These are phyloP conservation scores for Apteryx mantelli DNA, from an alignment of 2,113 vertebrate species.

Conservation along the genomic window DNA sequence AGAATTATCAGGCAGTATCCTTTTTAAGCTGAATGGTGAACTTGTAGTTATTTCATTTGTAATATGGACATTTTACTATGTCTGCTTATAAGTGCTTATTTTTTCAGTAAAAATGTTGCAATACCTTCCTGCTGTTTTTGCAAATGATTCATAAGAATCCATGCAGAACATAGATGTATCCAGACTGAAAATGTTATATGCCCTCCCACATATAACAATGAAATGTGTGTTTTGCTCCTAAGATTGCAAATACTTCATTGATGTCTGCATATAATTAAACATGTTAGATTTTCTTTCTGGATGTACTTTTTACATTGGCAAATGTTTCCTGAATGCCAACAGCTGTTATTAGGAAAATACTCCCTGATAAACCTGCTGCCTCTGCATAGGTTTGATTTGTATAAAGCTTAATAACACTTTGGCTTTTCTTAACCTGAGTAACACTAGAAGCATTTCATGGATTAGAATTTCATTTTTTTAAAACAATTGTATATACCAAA, in stretches of 20 bases:
- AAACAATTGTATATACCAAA: neutral
- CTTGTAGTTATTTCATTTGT: neutral
- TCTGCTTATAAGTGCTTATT: neutral
- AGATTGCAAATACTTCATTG: slow-evolving; percentile 60
- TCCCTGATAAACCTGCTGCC: neutral
- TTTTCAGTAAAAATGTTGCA: neutral
- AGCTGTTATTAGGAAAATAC: slow-evolving; percentile 44
- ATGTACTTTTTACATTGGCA: neutral
- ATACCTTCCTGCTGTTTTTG: slow-evolving; percentile 35
- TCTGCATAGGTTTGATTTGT: neutral
- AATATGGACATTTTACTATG: neutral
- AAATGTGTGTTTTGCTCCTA: slow-evolving; percentile 41
- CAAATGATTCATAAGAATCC: slow-evolving; percentile 30
- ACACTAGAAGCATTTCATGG: neutral
- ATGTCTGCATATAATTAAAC: slow-evolving; percentile 36
- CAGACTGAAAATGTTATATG: slow-evolving; percentile 26
- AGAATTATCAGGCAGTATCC: neutral
- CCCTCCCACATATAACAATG: slow-evolving; percentile 16
- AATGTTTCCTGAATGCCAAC: slow-evolving; percentile 57
- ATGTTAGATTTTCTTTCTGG: slow-evolving; percentile 36
- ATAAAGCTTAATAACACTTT: neutral
- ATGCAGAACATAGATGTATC: slow-evolving; percentile 24
- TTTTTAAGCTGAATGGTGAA: neutral
- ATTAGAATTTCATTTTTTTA: neutral
- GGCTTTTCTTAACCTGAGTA: neutral